These are phyloP conservation scores for Barnardius zonarius DNA, from an alignment of 2,113 vertebrate species.

Conservation along the genomic window DNA sequence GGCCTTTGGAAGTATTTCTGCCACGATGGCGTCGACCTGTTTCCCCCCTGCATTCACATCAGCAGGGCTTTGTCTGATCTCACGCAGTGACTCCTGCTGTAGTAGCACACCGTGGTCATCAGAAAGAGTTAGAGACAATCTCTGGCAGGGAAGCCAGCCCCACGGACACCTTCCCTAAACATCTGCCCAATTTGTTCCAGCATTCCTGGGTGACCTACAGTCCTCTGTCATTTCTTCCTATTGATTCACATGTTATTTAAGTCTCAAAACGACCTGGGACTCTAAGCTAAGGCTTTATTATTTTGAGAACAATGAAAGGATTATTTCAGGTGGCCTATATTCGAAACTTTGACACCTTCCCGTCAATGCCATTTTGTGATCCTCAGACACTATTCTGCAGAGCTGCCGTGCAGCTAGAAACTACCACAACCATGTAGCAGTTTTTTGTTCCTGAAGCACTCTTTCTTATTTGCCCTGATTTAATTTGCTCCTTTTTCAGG, in stretches of 20 bases:
- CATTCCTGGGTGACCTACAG: neutral
- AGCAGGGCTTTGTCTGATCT: neutral
- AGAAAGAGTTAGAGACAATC: neutral
- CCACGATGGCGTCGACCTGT: fast-evolving
- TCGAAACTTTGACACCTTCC: neutral
- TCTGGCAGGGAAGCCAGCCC: neutral
- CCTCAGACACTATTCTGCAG: neutral
- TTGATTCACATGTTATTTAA: neutral
- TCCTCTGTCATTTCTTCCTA: neutral
- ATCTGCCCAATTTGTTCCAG: neutral
- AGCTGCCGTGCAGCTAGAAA: neutral
- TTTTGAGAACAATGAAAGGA: neutral
- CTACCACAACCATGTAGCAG: neutral
- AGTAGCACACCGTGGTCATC: neutral
- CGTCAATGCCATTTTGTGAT: neutral
- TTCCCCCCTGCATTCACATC: fast-evolving
- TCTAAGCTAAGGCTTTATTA: neutral
- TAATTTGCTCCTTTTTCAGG: neutral
- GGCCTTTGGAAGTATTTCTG: neutral
- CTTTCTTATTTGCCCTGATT: neutral
- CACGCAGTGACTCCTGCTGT: neutral
- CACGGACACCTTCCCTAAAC: neutral
- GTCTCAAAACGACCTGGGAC: neutral
- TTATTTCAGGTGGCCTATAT: neutral
- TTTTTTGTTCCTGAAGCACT: neutral